phyloP scores from a whole-genome alignment of 2,888 invertebrate genomes.

The Autographa gamma region DNA sequence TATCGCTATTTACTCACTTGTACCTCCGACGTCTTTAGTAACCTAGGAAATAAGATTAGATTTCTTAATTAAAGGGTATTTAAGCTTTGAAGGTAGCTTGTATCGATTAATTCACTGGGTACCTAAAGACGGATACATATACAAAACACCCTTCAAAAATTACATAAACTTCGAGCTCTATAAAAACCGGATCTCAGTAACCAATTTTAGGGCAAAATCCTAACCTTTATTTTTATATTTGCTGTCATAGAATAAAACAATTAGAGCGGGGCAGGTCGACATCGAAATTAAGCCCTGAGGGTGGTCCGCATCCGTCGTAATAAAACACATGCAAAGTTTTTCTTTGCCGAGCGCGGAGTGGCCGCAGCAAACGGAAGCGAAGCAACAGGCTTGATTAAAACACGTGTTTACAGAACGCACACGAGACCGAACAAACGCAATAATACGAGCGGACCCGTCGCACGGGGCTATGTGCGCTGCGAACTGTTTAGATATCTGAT shows the following conservation, averaged over 20 bases:
- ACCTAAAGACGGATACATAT: no score
- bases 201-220: constrained; percentile 29
- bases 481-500: constrained; percentile 54
- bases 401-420: constrained; percentile 88
- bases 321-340: constrained; percentile 89
- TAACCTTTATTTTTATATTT: constrained; percentile 65
- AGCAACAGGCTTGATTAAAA: constrained; percentile 89
- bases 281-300: constrained; percentile 86
- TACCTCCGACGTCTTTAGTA: no score
- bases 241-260: constrained; percentile 79
- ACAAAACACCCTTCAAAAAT: not conserved
- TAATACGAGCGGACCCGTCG: constrained; percentile 61
- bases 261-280: constrained; percentile 78
- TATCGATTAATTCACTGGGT: no score
- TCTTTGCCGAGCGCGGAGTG: constrained; percentile 84
- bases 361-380: constrained; percentile 84
- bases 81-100: no score
- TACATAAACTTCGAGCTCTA: not conserved
- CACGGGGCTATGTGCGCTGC: constrained; percentile 16
- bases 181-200: constrained; percentile 13
- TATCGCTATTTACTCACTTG: no score
- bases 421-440: constrained; percentile 81
- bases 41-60: no score
- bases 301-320: constrained; percentile 84
- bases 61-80: no score